Conservation (phyloP, 2,113 vertebrate genomes). For the Chaetorhynchus papuensis region DNA sequence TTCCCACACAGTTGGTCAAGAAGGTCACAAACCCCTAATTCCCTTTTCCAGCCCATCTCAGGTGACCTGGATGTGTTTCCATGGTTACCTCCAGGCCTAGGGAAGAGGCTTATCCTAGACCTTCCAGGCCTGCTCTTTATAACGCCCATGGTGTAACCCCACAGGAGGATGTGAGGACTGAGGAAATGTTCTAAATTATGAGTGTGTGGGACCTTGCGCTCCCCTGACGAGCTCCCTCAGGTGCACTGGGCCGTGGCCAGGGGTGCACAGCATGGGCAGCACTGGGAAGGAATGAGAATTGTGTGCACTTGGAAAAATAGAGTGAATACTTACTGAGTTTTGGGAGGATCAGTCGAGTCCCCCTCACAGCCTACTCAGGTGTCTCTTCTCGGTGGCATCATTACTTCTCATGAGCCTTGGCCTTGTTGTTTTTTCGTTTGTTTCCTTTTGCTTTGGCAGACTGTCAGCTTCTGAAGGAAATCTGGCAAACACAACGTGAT, state of each 20-base stretch:
- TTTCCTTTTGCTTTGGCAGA: neutral
- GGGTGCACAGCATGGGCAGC: fast-evolving
- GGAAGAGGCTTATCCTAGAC: too few species aligned
- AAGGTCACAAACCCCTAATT: too few species aligned
- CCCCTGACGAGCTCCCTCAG: fast-evolving
- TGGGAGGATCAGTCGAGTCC: fast-evolving
- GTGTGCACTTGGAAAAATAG: neutral
- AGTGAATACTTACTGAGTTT: neutral
- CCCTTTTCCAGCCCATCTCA: too few species aligned
- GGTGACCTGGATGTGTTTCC: too few species aligned
- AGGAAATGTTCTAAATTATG: neutral
- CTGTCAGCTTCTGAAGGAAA: neutral
- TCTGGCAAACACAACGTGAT: neutral
- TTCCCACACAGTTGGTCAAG: too few species aligned
- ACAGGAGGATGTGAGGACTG: neutral
- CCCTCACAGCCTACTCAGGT: neutral
- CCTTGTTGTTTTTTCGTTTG: neutral
- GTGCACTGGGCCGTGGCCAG: neutral
- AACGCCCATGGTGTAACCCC: too few species aligned
- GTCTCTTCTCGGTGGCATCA: neutral
- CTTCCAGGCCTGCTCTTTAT: too few species aligned
- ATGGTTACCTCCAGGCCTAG: too few species aligned
- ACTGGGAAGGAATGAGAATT: neutral
- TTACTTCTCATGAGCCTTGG: neutral
- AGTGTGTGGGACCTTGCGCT: neutral